These are phyloP conservation scores for Globia sparganii DNA, from an alignment of 2,888 invertebrate species.

Conservation along the genomic window DNA sequence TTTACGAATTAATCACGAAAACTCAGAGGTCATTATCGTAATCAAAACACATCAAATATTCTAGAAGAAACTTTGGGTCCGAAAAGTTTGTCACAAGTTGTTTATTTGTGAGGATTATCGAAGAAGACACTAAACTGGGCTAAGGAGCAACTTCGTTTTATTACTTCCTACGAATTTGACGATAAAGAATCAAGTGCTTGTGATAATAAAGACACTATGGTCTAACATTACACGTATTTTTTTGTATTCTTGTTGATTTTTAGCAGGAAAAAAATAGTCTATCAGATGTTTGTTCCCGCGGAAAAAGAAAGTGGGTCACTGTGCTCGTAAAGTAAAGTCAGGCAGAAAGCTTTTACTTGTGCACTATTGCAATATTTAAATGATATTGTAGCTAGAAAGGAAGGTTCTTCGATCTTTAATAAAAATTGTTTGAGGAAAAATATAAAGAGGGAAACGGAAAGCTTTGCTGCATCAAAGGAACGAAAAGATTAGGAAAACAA, in stretches of 20 bases:
- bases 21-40: conserved; percentile 32
- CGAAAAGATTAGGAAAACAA: conserved; percentile 22
- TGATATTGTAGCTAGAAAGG: conserved; percentile 36
- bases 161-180: conserved; percentile 42
- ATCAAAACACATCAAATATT: conserved; percentile 60
- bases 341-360: conserved; percentile 37
- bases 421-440: conserved; percentile 39
- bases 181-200: conserved; percentile 45
- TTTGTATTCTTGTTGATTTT: conserved; percentile 44
- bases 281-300: conserved; percentile 45
- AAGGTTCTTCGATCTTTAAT: conserved; percentile 41
- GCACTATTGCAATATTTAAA: conserved; percentile 62
- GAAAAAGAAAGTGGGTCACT: conserved; percentile 51
- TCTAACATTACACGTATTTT: conserved; percentile 36
- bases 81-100: conserved; percentile 50
- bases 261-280: conserved; percentile 32
- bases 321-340: conserved; percentile 38
- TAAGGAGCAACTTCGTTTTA: conserved; percentile 45
- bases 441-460: conserved; percentile 23
- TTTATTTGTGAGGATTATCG: conserved; percentile 57
- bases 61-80: conserved; percentile 38
- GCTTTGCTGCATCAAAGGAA: conserved; percentile 23
- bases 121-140: conserved; percentile 41
- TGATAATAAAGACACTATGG: conserved; percentile 25
- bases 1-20: conserved; percentile 49